Base-by-base conservation (phyloP, 2,797 vertebrate genomes). In the Urophycis tenuis region DNA sequence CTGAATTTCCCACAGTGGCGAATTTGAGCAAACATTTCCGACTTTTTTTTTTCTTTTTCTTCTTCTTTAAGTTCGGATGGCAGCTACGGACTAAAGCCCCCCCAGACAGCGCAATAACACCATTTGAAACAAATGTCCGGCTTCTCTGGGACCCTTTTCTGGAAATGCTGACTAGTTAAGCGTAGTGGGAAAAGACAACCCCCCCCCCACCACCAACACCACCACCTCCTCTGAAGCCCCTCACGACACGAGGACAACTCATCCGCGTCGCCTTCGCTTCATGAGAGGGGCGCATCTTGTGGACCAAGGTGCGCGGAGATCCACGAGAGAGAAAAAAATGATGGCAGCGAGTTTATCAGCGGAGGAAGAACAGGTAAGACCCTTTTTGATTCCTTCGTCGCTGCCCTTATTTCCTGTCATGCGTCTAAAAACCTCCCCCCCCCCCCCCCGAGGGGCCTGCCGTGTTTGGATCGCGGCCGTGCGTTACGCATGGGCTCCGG, bases 281-380 rank as follows among this genome's bases (percentile, higher is more conserved):
- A 41, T 41, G 39, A 41, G 39, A 41, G 39, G 39, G 39, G 39
- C n/a, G 15, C n/a, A 69, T 31, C 64, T 25, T 29, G n/a, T n/a
- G n/a, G n/a, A 25, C 64, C 9, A 32, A 70, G 67, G 67, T 30
- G 67, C 19, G 67, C 30, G 4, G 67, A 31, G 67, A 70, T 22
- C 67, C 67, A 8, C 10, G 5, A 41, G 6, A 25, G 17, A 15
- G 22, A 5, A 78, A 71, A 83, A 75, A 84, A 88, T 77, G 86
- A 96, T 97, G 96, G 96, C 96, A 91, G 94, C 95, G 84, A 92
- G 93, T 89, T 90, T 97, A 85, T 95, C 94, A 81, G 93, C 93
- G 79, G 96, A 97, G 86, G 96, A 98, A 88, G 96, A 96, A 85
- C 96, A 96, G 96, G 96, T 97, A 95, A 87, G 91, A n/a, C n/a